These are phyloP conservation scores for Clytia hemisphaerica DNA, from an alignment of 30 jellyfish, hydroid and myxozoan species.

Conservation along the genomic window DNA sequence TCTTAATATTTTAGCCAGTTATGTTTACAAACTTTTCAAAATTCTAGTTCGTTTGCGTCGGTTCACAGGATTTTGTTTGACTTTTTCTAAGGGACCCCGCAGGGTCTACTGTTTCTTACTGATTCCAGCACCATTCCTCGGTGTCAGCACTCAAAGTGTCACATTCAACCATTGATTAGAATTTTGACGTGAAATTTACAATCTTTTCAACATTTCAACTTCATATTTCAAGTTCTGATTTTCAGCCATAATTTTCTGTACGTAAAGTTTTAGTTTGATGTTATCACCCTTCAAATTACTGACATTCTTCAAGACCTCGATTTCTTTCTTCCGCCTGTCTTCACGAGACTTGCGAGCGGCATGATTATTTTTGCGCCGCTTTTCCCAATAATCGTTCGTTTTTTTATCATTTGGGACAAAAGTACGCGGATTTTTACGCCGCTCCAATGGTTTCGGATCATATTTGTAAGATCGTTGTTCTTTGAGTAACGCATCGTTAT, in stretches of 20 bases:
- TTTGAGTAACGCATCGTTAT: neutral
- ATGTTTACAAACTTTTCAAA: no score
- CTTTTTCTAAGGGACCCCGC: no score
- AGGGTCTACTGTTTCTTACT: no score
- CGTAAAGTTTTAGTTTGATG: neutral
- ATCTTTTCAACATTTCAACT: constrained; percentile 9
- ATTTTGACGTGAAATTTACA: no score
- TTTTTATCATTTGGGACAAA: constrained; percentile 11
- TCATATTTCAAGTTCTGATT: constrained; percentile 11
- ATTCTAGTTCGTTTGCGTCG: no score
- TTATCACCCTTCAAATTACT: constrained; percentile 1
- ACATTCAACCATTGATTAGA: no score
- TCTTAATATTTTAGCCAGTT: no score
- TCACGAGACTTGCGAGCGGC: constrained; percentile 17
- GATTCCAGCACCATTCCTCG: no score
- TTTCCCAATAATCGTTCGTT: constrained; percentile 13
- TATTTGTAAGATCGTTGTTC: constrained; percentile 12
- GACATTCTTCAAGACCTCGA: constrained; percentile 11
- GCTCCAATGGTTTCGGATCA: constrained; percentile 9
- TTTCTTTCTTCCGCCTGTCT: constrained; percentile 15
- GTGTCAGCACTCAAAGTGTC: no score
- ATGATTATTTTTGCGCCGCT: neutral
- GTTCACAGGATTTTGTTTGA: no score
- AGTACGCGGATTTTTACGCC: constrained; percentile 12
- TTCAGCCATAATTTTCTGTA: neutral